Evolutionary conservation across 1,140 invertebrate genomes (phyloP).

Genomic region (Acromyrmex heyeri): DNA sequence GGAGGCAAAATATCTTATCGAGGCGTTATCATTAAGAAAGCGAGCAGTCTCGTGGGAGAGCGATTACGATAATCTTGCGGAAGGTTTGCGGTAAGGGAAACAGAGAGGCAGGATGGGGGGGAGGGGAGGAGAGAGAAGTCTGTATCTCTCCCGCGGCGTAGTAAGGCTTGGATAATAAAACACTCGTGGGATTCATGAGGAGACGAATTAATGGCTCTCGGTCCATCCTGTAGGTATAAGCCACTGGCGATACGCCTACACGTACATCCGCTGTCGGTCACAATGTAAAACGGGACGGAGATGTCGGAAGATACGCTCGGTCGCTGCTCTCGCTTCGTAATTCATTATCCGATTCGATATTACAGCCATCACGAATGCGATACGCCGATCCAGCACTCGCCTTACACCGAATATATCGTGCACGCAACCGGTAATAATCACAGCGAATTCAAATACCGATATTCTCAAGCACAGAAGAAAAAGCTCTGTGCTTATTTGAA

Average conservation of each 20-base stretch:
- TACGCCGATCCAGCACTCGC: not conserved
- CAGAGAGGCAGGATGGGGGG: not conserved
- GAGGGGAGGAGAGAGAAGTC: no score
- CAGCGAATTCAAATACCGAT: not conserved
- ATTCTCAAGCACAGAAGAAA: not conserved
- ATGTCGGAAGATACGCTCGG: slow-evolving; percentile 82
- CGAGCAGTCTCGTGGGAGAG: slow-evolving; percentile 19
- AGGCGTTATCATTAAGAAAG: slow-evolving; percentile 57
- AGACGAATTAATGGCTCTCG: slow-evolving; percentile 80
- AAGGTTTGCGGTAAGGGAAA: slow-evolving; percentile 5
- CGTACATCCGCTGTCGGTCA: slow-evolving; percentile 76
- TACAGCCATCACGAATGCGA: slow-evolving; percentile 55
- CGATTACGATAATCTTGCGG: slow-evolving; percentile 56
- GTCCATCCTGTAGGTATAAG: slow-evolving; percentile 73
- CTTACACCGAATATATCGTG: not conserved
- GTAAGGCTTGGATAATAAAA: slow-evolving; percentile 54
- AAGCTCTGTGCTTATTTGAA: not conserved
- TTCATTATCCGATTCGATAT: slow-evolving; percentile 80
- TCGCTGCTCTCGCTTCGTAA: slow-evolving; percentile 78
- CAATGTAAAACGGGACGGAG: slow-evolving; percentile 80
- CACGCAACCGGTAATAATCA: not conserved
- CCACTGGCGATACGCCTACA: slow-evolving; percentile 81
- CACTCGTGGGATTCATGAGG: slow-evolving; percentile 55
- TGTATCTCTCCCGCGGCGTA: slow-evolving; percentile 42
- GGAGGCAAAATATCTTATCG: slow-evolving; percentile 53